Base-by-base conservation (phyloP, 2,888 invertebrate genomes). In the Meteorus cinctellus region DNA sequence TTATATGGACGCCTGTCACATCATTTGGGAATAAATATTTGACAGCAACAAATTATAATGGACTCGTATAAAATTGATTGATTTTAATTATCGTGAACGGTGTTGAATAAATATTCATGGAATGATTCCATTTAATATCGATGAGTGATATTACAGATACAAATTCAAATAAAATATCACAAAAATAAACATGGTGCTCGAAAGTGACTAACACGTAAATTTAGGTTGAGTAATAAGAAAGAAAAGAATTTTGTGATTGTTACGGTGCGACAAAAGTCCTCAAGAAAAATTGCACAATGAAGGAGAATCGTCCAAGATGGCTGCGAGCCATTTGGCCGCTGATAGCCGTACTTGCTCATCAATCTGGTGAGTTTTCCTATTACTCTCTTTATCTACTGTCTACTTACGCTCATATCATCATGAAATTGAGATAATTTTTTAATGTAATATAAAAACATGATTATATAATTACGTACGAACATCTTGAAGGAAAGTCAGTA, bases 261-360 rank as follows among this genome's bases (percentile, higher is more conserved):
- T 71, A 68, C 66, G 62, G 48, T 68, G 59, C 59, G 60, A 62
- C 72, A 63, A 24, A 68, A 75, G 29, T 72, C 67, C 41, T 71
- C 45, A 67, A 75, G 75, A 78, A 77, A 78, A 79, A 78, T 78
- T 76, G 66, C 80, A 86, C 78, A 77, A 86, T 87, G 87, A 85
- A 84, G 86, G 83, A 85, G 79, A 84, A 81, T 75, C 86, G 85
- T 51, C 82, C 83, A 81, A 86, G 84, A 79, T 88, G 87, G 87
- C 80, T 87, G 65, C 81, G 82, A 78, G 86, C 84, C 80, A 78
- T 83, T 79, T 83, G 87, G 79, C 82, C 85, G 48, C 81, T 87
- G 79, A 82, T 88, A 81, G 85, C 86, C 74, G 82, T 88, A 48
- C 83, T 86, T 66, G 85, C 82, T 59, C 85, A 84, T 81, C 87